phyloP scores from a whole-genome alignment of 2,113 vertebrate species.

The Dascyllus trimaculatus region DNA sequence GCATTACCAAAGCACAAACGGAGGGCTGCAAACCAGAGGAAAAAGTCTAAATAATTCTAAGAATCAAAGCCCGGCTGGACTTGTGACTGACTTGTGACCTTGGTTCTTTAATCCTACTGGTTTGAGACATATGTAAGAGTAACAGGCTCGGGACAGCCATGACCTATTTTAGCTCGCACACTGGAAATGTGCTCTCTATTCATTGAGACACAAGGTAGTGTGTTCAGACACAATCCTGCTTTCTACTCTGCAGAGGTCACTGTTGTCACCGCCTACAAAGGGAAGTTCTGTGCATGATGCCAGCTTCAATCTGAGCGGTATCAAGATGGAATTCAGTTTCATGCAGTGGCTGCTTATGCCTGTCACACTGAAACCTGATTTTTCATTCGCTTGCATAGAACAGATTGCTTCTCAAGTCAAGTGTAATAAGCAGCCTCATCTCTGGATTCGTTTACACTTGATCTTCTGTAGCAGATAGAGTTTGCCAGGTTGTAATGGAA shows the following conservation, averaged over 20 bases:
- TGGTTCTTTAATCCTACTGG: slow-evolving; percentile 58
- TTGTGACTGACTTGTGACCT: slow-evolving; percentile 75
- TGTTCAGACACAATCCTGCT: neutral
- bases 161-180: slow-evolving; percentile 32
- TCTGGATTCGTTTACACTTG: neutral
- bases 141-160: slow-evolving; percentile 12
- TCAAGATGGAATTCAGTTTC: neutral
- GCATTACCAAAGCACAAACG: slow-evolving; percentile 34
- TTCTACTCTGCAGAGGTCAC: slow-evolving; percentile 39
- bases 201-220: neutral
- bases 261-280: neutral
- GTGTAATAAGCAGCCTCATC: neutral
- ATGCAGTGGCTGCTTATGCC: neutral
- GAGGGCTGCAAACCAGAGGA: slow-evolving; percentile 35
- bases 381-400: neutral
- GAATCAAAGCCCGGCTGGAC: slow-evolving; percentile 60
- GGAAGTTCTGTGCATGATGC: neutral
- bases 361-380: neutral
- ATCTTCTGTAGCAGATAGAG: neutral
- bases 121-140: slow-evolving; percentile 35
- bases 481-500: too few species aligned
- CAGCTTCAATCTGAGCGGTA: neutral
- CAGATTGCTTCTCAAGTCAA: too few species aligned
- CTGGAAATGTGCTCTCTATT: neutral
- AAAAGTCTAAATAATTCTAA: slow-evolving; percentile 46